Conservation (phyloP, 2,888 invertebrate species). For the Bedellia somnulentella region DNA sequence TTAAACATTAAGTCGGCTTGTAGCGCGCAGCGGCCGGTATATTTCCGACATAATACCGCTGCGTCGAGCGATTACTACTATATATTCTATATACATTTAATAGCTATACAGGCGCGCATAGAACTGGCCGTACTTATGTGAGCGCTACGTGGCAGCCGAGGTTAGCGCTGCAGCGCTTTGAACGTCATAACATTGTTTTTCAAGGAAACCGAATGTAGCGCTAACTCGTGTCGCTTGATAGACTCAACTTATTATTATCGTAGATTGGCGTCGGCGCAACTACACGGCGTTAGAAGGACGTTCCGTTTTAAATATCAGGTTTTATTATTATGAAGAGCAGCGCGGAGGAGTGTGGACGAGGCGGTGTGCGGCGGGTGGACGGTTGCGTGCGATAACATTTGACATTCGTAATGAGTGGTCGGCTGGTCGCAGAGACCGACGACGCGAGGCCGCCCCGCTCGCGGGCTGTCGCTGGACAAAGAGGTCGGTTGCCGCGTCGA, state of each 20-base stretch:
- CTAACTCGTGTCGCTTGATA: slow-evolving; percentile 34
- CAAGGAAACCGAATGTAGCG: slow-evolving; percentile 21
- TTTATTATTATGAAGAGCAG: slow-evolving; percentile 63
- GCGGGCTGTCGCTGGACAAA: slow-evolving; percentile 51
- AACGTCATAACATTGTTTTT: slow-evolving; percentile 21
- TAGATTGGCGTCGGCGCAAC: slow-evolving; percentile 64
- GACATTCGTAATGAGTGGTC: slow-evolving; percentile 55
- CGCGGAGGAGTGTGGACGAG: slow-evolving; percentile 58
- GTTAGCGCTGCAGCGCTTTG: slow-evolving; percentile 43
- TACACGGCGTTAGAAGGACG: slow-evolving; percentile 63
- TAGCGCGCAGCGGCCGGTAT: slow-evolving; percentile 56
- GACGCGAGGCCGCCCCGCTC: slow-evolving; percentile 36
- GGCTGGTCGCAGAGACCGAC: slow-evolving; percentile 16
- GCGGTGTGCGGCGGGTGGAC: slow-evolving; percentile 31
- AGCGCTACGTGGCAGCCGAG: slow-evolving; percentile 39
- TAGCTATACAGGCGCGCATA: slow-evolving; percentile 63
- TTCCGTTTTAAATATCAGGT: slow-evolving; percentile 64
- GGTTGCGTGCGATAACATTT: slow-evolving; percentile 62
- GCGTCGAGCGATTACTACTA: slow-evolving; percentile 64
- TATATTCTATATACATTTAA: slow-evolving; percentile 64
- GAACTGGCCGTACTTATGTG: slow-evolving; percentile 63
- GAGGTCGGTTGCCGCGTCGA: slow-evolving; percentile 57
- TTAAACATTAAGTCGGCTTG: slow-evolving; percentile 47
- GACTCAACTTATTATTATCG: slow-evolving; percentile 60
- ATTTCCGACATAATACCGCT: slow-evolving; percentile 64